Evolutionary conservation across 2,113 vertebrate species (phyloP).

Genomic region (Eolophus roseicapilla): DNA sequence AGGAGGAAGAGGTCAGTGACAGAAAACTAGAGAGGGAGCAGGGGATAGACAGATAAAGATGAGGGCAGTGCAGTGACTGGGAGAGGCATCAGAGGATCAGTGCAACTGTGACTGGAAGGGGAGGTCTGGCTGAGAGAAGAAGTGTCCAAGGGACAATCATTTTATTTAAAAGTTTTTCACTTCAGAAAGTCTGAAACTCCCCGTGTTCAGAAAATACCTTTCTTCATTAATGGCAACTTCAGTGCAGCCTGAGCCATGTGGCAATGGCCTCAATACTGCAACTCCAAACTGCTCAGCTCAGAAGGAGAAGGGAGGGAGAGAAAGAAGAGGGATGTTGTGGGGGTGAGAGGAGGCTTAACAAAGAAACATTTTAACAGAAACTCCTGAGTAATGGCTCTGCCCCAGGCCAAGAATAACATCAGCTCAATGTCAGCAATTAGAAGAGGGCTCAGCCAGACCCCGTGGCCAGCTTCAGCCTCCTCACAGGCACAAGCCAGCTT

Average conservation of each 20-base stretch:
- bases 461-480: conserved; percentile 46
- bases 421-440: conserved; percentile 83
- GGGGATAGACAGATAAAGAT: background rate
- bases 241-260: background rate
- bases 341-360: conserved; percentile 75
- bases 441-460: conserved; percentile 70
- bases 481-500: conserved; percentile 52
- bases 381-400: conserved; percentile 78
- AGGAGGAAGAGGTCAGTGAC: background rate
- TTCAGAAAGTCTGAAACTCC: background rate
- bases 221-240: conserved; percentile 32
- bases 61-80: background rate
- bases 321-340: conserved; percentile 34
- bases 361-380: conserved; percentile 85
- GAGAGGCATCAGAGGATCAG: background rate
- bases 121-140: background rate
- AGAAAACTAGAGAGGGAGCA: background rate
- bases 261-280: conserved; percentile 55
- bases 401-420: conserved; percentile 85
- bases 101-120: background rate
- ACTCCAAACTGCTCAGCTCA: conserved; percentile 49
- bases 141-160: background rate
- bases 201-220: conserved; percentile 15
- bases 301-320: conserved; percentile 58
- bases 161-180: background rate